Evolutionary conservation across 2,888 invertebrate genomes (phyloP).

Genomic region (Watsonalla cultraria): DNA sequence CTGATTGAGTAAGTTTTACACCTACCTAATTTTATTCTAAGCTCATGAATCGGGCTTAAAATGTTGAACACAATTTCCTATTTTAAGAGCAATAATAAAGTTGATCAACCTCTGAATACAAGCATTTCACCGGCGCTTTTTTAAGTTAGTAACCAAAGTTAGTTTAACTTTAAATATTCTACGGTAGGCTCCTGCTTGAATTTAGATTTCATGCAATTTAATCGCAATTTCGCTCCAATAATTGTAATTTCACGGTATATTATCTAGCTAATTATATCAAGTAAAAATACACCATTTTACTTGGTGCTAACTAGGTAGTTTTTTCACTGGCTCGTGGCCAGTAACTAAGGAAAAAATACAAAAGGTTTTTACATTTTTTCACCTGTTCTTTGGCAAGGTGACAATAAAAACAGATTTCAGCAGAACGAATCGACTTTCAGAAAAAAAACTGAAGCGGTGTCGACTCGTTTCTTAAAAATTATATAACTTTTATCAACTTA

Average conservation of each 20-base stretch:
- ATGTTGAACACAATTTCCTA: too few relatives aligned
- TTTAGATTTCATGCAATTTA: slow-evolving; percentile 1
- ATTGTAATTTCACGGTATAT: slow-evolving; percentile 3
- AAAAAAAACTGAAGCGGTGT: background rate
- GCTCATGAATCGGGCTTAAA: too few relatives aligned
- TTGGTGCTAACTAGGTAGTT: background rate
- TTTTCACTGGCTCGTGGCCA: background rate
- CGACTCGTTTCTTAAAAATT: background rate
- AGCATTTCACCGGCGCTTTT: background rate
- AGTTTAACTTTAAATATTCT: background rate
- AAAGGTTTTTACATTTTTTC: background rate
- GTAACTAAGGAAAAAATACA: background rate
- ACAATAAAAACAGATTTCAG: slow-evolving; percentile 1
- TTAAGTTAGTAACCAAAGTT: background rate
- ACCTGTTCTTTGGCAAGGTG: background rate
- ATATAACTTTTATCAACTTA: too few relatives aligned
- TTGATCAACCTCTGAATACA: too few relatives aligned
- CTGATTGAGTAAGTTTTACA: too few relatives aligned
- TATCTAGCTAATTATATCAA: slow-evolving; percentile 2
- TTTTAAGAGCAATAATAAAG: too few relatives aligned
- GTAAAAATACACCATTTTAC: background rate
- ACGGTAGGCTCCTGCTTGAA: background rate
- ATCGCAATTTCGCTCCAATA: slow-evolving; percentile 1
- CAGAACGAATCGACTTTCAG: background rate
- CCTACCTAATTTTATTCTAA: too few relatives aligned